phyloP scores from a whole-genome alignment of 1,140 invertebrate species.

The Marisa cornuarietis region DNA sequence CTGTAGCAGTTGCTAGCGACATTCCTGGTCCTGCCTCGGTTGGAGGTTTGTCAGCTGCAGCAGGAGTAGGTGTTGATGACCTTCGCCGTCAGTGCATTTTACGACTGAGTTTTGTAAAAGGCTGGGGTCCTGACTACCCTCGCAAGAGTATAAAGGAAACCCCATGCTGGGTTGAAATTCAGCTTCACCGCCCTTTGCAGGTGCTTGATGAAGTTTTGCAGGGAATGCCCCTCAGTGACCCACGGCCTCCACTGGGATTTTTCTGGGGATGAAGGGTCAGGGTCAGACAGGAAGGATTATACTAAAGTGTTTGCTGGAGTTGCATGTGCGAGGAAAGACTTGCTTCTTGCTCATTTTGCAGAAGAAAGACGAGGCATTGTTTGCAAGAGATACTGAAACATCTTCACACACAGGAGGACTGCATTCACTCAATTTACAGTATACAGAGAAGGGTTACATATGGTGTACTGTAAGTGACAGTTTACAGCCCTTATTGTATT shows the following conservation, averaged over 20 bases:
- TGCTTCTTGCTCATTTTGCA: not conserved
- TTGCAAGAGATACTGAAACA: not conserved
- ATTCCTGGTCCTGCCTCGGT: constrained; percentile 70
- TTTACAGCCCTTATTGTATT: too few species aligned
- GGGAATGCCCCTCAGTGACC: constrained; percentile 60
- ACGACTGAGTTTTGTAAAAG: constrained; percentile 97
- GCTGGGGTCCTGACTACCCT: constrained; percentile 99
- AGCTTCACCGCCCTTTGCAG: constrained; percentile 92
- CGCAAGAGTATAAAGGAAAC: constrained; percentile 96
- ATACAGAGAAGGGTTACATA: too few species aligned
- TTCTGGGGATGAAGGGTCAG: constrained; percentile 48
- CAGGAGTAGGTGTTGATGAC: constrained; percentile 98
- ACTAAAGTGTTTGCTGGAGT: not conserved
- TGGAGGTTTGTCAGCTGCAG: constrained; percentile 78
- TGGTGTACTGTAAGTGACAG: too few species aligned
- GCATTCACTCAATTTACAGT: not conserved
- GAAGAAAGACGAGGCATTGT: not conserved
- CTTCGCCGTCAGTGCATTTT: constrained; percentile 93
- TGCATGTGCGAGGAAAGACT: not conserved
- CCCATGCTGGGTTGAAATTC: constrained; percentile 98
- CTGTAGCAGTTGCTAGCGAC: constrained; percentile 94
- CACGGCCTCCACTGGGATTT: constrained; percentile 46
- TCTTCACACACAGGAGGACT: not conserved
- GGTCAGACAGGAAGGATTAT: not conserved
- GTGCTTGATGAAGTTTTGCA: constrained; percentile 89